These are phyloP conservation scores for Hypselothyrea guttata DNA, from an alignment of 2,888 invertebrate species.

Conservation along the genomic window DNA sequence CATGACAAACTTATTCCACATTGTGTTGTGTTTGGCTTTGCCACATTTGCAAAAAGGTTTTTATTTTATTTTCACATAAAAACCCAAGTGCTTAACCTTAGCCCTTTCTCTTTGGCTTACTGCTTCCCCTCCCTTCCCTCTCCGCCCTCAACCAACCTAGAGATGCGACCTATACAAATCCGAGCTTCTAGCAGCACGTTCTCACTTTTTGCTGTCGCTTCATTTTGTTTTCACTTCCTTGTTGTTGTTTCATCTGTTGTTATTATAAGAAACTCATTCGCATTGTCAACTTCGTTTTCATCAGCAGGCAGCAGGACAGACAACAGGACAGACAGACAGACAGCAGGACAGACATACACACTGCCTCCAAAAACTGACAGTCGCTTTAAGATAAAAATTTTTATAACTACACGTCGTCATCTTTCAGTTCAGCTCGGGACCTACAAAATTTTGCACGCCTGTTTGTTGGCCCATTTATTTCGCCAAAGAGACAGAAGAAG, in stretches of 20 bases:
- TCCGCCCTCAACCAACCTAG: too few relatives aligned
- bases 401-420: slow-evolving; percentile 70
- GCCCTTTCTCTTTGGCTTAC: slow-evolving; percentile 27
- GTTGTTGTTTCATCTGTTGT: slow-evolving; percentile 27
- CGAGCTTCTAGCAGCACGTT: slow-evolving; percentile 61
- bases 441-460: slow-evolving; percentile 57
- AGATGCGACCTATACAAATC: slow-evolving; percentile 17
- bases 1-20: slow-evolving; percentile 28
- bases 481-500: not conserved
- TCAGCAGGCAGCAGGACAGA: slow-evolving; percentile 28
- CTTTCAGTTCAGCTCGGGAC: slow-evolving; percentile 30
- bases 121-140: slow-evolving; percentile 2
- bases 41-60: slow-evolving; percentile 42
- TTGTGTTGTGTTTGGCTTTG: slow-evolving; percentile 55
- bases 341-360: slow-evolving; percentile 8
- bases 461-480: slow-evolving; percentile 57
- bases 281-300: slow-evolving; percentile 76
- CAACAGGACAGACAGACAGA: slow-evolving; percentile 17
- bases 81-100: slow-evolving; percentile 60
- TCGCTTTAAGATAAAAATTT: slow-evolving; percentile 70
- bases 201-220: slow-evolving; percentile 73
- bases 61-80: slow-evolving; percentile 12
- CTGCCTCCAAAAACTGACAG: slow-evolving; percentile 57
- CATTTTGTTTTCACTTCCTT: slow-evolving; percentile 65
- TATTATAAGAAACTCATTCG: slow-evolving; percentile 75